Base-by-base conservation (phyloP, 2,888 invertebrate species). In the Tenthredo distinguenda region DNA sequence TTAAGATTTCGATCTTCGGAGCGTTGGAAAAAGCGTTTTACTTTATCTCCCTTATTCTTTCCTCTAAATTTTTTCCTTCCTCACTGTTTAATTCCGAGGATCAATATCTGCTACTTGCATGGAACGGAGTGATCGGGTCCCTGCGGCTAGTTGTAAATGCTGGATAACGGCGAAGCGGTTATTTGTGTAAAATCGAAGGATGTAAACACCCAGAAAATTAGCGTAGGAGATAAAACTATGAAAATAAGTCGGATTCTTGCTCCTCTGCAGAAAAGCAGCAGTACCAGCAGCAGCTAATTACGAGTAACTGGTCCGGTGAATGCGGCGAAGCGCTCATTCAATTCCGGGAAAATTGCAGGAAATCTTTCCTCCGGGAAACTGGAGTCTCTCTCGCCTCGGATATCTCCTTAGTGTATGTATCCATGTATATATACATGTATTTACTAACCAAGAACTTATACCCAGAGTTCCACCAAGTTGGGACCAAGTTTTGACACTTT, bases 281-380 rank as follows among this genome's bases (percentile, higher is more conserved):
- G 31, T 15, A 55, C 31, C 50, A 77, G 50, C 50, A 31, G 55
- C 47, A 77, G 77, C 77, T 77, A 77, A 77, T 77, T 77, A 77
- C 77, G 31, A 77, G 55, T 77, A 77, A 77, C 77, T 77, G 40
- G 77, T 77, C 50, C 34, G 31, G 77, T 55, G 77, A 77, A 77
- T 55, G 77, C 77, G 55, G 77, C 55, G 55, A 55, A 77, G 77
- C 55, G 77, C 77, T 77, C 55, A 77, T 77, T 77, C 77, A 77
- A 77, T 77, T 77, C 77, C 34, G 34, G 31, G 31, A 77, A 77
- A 77, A 77, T 77, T 77, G 77, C 77, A 77, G 77, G 77, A 77
- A 77, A 77, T 77, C 77, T 77, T 77, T 77, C 31, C 77, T 34
- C 26, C 55, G 4, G n/a, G 4, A 21, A 31, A 68, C 26, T 47